Base-by-base conservation (phyloP, 2,113 vertebrate genomes). In the Zootoca vivipara region DNA sequence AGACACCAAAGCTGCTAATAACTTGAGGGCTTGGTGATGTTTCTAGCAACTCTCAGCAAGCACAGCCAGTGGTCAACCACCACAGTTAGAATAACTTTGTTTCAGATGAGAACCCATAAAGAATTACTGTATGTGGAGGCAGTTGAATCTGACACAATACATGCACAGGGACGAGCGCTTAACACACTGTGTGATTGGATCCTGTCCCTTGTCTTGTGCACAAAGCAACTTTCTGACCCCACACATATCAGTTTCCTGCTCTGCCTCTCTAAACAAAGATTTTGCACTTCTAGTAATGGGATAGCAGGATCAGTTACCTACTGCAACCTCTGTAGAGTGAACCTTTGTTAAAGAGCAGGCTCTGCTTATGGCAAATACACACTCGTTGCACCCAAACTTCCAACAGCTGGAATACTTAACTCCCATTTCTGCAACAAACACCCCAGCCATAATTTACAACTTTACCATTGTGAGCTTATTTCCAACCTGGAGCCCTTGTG, bases 171-270 rank as follows among this genome's bases (percentile, higher is more conserved):
- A 56, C 16, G 64, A 77, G 89, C 83, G 1, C 46, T 88, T 84
- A 65, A 74, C 86, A 89, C 90, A 91, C 90, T 91, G 86, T 75
- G 87, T 87, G 58, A 85, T 90, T 90, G 89, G 75, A 56, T 78
- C 67, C 38, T 82, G 90, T 93, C 93, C 91, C 91, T 81, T 38
- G n/a, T 81, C 65, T 94, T 93, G 86, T 94, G 85, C 89, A 93
- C 82, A 95, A 93, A 94, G 92, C 91, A 86, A 93, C 86, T 90
- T 35, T 16, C 42, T 30, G 18, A 62, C 4, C 46, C 24, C 9
- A 1, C 24, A 3, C 1, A 24, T 30, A 24, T 24, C 5, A 10
- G 74, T 86, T 96, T 95, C 95, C 94, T 95, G 94, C 91, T 84
- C 88, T 94, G 74, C 86, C 78, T 91, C 78, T 91, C 85, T 90